Percentiles rank a stretch among this genome's conserved stretches.
phyloP scores from a whole-genome alignment of 2,888 invertebrate species.

The Pristionchus entomophagus region DNA sequence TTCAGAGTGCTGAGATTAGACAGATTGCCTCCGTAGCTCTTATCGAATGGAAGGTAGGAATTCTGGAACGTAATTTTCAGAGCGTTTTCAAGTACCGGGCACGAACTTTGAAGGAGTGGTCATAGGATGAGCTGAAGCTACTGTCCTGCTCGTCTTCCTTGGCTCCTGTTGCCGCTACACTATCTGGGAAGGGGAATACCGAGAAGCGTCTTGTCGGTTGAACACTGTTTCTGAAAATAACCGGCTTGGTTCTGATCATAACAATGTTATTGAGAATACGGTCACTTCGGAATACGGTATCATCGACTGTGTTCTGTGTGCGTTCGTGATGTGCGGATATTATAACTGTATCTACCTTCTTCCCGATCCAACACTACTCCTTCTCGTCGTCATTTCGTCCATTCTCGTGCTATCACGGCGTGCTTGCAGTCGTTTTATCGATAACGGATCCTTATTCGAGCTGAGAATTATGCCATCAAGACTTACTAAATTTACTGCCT shows the following conservation, averaged over 20 bases:
- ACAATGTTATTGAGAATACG: neutral
- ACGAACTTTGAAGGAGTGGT: slow-evolving; percentile 4
- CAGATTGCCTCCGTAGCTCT: neutral
- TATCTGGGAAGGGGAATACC: neutral
- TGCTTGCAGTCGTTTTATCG: neutral
- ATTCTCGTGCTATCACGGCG: slow-evolving; percentile 33
- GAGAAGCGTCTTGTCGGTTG: neutral
- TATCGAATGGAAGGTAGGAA: slow-evolving; percentile 1
- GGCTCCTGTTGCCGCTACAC: neutral
- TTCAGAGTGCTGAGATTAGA: neutral
- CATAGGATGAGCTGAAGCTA: neutral
- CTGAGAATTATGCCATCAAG: neutral
- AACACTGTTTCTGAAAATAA: slow-evolving; percentile 33
- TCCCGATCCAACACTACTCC: neutral
- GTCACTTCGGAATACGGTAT: no score
- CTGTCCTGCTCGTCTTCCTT: neutral
- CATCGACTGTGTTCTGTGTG: no score
- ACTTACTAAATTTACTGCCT: no score
- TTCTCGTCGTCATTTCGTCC: slow-evolving; percentile 39
- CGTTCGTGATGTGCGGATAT: no score
- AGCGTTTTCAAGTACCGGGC: no score
- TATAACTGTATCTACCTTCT: no score
- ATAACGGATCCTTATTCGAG: neutral
- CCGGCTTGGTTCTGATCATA: no score
- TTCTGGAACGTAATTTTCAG: neutral